A percentile compares a stretch with the other conserved stretches of the same genome.
Evolutionary conservation across 2,888 invertebrate genomes (phyloP).

Genomic region (Melieria picta): DNA sequence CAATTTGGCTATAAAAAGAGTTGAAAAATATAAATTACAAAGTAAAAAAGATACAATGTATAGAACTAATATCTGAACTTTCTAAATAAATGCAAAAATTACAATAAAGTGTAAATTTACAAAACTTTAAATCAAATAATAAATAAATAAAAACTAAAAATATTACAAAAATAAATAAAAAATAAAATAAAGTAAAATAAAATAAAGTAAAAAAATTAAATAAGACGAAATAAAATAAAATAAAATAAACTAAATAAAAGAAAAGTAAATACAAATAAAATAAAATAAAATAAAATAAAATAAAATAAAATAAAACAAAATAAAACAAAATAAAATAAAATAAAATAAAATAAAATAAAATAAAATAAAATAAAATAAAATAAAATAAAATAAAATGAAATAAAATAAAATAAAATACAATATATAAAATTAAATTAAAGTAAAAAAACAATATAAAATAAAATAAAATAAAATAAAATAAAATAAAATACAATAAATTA

Average conservation of each 20-base stretch:
- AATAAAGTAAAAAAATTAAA: constrained; percentile 17
- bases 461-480: neutral
- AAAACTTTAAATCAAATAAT: too few species aligned
- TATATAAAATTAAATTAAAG: neutral
- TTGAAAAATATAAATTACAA: too few species aligned
- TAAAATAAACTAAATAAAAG: constrained; percentile 19
- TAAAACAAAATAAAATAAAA: neutral
- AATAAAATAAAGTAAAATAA: constrained; percentile 5
- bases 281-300: constrained; percentile 17
- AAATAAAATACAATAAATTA: too few species aligned
- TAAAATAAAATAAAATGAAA: constrained; percentile 1
- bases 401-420: constrained; percentile 5
- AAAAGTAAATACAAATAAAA: constrained; percentile 5
- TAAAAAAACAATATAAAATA: constrained; percentile 5
- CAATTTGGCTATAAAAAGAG: too few species aligned
- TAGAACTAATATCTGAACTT: too few species aligned
- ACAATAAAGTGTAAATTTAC: too few species aligned
- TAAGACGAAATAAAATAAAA: neutral
- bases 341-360: constrained; percentile 3
- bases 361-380: constrained; percentile 4
- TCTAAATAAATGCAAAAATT: too few species aligned
- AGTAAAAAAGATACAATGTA: too few species aligned
- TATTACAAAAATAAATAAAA: neutral
- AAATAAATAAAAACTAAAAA: neutral
- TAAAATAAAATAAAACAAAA: constrained; percentile 7